These are phyloP conservation scores for Solea solea DNA, from an alignment of 2,113 vertebrate genomes.

Conservation along the genomic window DNA sequence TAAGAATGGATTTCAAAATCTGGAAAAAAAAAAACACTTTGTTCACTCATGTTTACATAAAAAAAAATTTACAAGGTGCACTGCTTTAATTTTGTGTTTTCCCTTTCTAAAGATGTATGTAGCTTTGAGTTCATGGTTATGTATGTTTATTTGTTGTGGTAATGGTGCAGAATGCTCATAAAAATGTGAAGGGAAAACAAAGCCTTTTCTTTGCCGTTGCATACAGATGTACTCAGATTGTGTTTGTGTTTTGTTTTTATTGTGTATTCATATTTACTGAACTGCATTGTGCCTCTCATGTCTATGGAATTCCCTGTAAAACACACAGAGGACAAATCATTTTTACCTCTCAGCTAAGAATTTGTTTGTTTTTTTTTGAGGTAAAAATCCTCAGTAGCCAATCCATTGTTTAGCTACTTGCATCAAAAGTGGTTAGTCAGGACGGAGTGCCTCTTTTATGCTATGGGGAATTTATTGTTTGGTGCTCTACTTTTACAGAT, in stretches of 20 bases:
- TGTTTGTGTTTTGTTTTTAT: constrained; percentile 68
- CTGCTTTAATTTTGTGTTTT: constrained; percentile 67
- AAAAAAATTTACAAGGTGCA: constrained; percentile 62
- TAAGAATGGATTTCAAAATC: constrained; percentile 52
- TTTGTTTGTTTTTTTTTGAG: constrained; percentile 29
- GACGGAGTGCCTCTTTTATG: constrained; percentile 76
- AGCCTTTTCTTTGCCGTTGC: constrained; percentile 61
- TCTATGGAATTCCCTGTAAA: constrained; percentile 66
- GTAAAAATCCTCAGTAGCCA: constrained; percentile 64
- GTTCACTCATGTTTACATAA: constrained; percentile 79
- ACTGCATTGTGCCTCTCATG: constrained; percentile 79
- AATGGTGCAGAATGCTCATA: constrained; percentile 49
- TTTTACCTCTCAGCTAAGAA: constrained; percentile 66
- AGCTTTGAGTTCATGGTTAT: constrained; percentile 53
- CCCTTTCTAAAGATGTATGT: constrained; percentile 50
- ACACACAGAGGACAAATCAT: constrained; percentile 69
- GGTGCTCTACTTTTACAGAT: constrained; percentile 80
- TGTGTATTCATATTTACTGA: constrained; percentile 70
- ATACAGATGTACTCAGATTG: constrained; percentile 63
- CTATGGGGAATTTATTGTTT: constrained; percentile 76
- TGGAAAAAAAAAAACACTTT: constrained; percentile 50
- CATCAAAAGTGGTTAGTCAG: constrained; percentile 65
- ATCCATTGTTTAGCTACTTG: constrained; percentile 65
- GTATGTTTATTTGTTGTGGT: constrained; percentile 60
- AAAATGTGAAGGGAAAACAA: constrained; percentile 65